Evolutionary conservation across 2,888 invertebrate species (phyloP).

Genomic region (Phyllotreta striolata): DNA sequence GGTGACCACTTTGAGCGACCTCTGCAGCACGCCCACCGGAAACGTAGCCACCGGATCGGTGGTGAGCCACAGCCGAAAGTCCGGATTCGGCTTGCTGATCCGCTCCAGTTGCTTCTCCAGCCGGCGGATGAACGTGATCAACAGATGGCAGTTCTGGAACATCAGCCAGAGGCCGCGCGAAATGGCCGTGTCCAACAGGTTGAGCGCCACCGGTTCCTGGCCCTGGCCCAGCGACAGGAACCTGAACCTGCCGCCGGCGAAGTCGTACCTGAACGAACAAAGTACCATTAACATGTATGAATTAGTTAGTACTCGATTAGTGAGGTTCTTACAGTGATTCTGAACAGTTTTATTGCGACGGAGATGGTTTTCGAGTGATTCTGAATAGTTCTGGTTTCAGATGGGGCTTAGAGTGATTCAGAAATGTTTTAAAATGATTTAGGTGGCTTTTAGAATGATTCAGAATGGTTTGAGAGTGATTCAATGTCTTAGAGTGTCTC

Average conservation of each 20-base stretch:
- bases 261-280: slow-evolving; percentile 70
- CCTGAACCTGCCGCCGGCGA: slow-evolving; percentile 80
- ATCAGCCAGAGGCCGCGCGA: slow-evolving; percentile 89
- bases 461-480: no score
- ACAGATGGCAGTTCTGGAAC: slow-evolving; percentile 90
- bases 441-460: no score
- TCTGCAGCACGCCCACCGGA: slow-evolving; percentile 84
- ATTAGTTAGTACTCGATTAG: no score
- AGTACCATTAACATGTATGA: no score
- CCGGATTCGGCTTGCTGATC: slow-evolving; percentile 83
- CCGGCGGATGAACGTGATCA: slow-evolving; percentile 79
- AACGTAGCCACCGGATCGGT: slow-evolving; percentile 88
- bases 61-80: slow-evolving; percentile 92
- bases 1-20: slow-evolving; percentile 76
- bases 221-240: slow-evolving; percentile 93
- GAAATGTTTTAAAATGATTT: neutral
- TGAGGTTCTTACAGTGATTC: no score
- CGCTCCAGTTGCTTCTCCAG: slow-evolving; percentile 86
- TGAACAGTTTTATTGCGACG: no score
- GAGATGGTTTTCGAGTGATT: no score
- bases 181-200: slow-evolving; percentile 73
- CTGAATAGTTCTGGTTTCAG: no score
- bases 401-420: no score
- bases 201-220: slow-evolving; percentile 84
- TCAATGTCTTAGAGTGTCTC: no score